Conservation (phyloP, 2,888 invertebrate species). For the Chamaedrilus cognettii region DNA sequence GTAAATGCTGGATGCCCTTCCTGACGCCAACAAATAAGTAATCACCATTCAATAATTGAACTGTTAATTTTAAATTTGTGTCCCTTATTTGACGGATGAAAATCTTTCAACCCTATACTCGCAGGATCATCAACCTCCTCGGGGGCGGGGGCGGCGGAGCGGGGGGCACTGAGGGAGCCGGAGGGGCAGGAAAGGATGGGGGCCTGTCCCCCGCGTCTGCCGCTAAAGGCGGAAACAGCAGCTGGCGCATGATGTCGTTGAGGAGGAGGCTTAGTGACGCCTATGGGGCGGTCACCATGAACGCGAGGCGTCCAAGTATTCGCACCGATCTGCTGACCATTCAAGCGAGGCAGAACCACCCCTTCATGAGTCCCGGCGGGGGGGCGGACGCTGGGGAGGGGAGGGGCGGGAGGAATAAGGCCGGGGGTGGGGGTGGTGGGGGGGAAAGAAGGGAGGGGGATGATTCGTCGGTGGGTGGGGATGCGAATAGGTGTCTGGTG, state of each 20-base stretch:
- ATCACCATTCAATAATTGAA: too few species aligned
- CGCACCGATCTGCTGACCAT: constrained; percentile 86
- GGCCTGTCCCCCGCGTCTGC: neutral
- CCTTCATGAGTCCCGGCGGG: neutral
- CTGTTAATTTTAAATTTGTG: too few species aligned
- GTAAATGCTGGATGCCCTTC: too few species aligned
- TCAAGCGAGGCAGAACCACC: constrained; percentile 64
- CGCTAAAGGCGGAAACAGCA: constrained; percentile 22
- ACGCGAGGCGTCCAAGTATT: constrained; percentile 83
- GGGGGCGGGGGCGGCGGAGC: constrained; percentile 12
- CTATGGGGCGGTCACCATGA: constrained; percentile 86
- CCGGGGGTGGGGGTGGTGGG: neutral
- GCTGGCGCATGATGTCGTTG: constrained; percentile 67
- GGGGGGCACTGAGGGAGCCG: neutral
- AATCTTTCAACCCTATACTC: too few species aligned
- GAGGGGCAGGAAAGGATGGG: constrained; percentile 17
- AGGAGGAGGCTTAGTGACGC: constrained; percentile 82
- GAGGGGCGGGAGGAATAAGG: neutral
- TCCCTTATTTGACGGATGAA: too few species aligned
- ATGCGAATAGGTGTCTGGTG: too few species aligned
- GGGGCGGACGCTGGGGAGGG: neutral
- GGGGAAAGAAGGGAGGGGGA: too few species aligned
- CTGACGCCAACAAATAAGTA: too few species aligned
- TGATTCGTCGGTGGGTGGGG: too few species aligned
- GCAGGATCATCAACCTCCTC: neutral